A percentile compares a stretch with the other conserved stretches of the same genome.
Evolutionary conservation across 2,797 vertebrate genomes (phyloP).

Genomic region (Gymnocypris eckloni): DNA sequence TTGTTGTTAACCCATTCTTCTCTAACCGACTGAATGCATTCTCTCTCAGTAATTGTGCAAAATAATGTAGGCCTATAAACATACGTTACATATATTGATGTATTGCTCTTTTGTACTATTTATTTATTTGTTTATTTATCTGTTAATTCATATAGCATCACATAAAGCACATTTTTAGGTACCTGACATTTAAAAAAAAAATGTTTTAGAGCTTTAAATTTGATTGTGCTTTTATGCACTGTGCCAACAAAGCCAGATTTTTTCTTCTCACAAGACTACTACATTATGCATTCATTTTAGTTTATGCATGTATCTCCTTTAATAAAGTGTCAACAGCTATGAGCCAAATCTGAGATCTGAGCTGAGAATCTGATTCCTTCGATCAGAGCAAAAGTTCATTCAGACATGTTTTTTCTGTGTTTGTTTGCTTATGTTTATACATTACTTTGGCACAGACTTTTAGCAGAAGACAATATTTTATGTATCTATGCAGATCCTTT

Average conservation of each 20-base stretch:
- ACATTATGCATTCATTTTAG: background rate
- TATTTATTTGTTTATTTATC: background rate
- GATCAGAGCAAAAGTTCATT: slow-evolving; percentile 24
- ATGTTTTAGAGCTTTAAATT: background rate
- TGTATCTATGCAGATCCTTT: slow-evolving; percentile 55
- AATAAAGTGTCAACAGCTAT: background rate
- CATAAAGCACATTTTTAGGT: background rate
- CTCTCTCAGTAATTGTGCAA: background rate
- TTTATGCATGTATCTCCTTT: background rate
- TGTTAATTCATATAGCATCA: too few species aligned
- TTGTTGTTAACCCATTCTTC: background rate
- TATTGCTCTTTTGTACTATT: background rate
- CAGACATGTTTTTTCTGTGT: slow-evolving; percentile 47
- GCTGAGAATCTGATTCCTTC: slow-evolving; percentile 24
- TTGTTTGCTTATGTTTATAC: slow-evolving; percentile 35
- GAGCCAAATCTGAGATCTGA: background rate
- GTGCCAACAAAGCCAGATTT: background rate
- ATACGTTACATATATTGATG: background rate
- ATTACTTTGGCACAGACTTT: background rate
- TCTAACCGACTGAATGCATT: background rate
- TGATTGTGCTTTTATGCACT: background rate
- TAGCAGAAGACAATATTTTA: slow-evolving; percentile 45
- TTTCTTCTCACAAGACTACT: background rate
- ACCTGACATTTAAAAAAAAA: background rate
- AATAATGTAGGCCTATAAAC: background rate